Evolutionary conservation across 1,140 invertebrate species (phyloP).

Genomic region (Lucilia sericata): DNA sequence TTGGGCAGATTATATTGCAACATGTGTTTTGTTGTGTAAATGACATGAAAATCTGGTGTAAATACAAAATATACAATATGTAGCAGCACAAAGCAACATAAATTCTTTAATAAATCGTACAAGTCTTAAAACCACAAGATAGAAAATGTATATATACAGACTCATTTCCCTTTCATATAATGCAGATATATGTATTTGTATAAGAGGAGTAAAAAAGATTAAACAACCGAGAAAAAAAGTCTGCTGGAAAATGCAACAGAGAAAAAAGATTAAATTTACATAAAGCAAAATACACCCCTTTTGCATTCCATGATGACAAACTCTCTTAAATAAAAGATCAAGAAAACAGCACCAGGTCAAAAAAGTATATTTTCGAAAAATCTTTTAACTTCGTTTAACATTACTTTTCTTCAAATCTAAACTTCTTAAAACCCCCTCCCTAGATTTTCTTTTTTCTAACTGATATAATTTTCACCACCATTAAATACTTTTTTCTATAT

Average conservation of each 20-base stretch:
- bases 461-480: not conserved
- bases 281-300: not conserved
- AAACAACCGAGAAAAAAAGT: not conserved
- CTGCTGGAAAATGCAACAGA: not conserved
- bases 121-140: not conserved
- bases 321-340: too few species aligned
- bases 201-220: not conserved
- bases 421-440: too few species aligned
- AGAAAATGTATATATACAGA: not conserved
- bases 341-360: too few species aligned
- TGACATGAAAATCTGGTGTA: constrained; percentile 3
- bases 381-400: too few species aligned
- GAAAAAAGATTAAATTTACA: not conserved
- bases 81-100: not conserved
- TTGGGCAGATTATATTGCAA: not conserved
- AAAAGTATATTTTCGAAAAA: too few species aligned
- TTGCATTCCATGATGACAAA: not conserved
- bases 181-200: not conserved
- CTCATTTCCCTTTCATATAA: constrained; percentile 10
- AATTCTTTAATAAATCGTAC: not conserved
- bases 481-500: too few species aligned
- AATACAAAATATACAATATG: not conserved
- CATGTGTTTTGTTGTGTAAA: constrained; percentile 5
- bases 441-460: not conserved
- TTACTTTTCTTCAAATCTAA: too few species aligned